Evolutionary conservation across 1,140 invertebrate genomes (phyloP), one percentile per base, ranked within the genome.

Genomic region (Drosophila simulans): DNA sequence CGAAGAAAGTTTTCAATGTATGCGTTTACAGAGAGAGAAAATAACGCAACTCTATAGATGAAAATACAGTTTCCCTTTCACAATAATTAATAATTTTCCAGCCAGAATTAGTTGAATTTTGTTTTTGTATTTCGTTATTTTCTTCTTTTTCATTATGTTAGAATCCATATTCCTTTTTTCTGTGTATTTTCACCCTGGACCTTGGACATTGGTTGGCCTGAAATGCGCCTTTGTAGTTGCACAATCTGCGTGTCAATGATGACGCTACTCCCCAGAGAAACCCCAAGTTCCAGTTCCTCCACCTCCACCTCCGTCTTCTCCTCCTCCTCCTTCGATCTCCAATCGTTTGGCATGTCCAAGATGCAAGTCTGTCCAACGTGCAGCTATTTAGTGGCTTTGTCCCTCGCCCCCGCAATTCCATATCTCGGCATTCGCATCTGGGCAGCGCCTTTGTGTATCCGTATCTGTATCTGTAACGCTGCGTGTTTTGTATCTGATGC

Each of bases 291-390:
- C 56, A 34, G 12, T 11, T n/a, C 51, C 52, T 39, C 35, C 8
- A 10, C 53, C 54, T 58, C 55, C 39, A 22, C 35, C 59, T 17
- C 17, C 17, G 0, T 17, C 17, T 3, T n/a, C 37, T 35, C 42
- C 17, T n/a, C 10, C 51, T 5, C 3, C 20, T 4, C 22, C 43
- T 17, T 20, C 5, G 22, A 45, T 45, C 42, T 45, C 34, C 55
- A 59, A 85, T 85, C 79, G 83, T 86, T 86, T 88, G 83, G 83
- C 83, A 86, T 86, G 83, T 86, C 83, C 83, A 88, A 85, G 77
- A 79, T 80, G 52, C 79, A 78, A 68, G 37, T n/a, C 34, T 64
- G 74, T 49, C 68, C 75, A 86, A 88, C 83, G 84, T 86, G 83
- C 83, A 86, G 83, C 83, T 88, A 86, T 86, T 86, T 83, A 68